Percentiles rank a stretch among this genome's conserved stretches.
Conservation (phyloP, 2,888 invertebrate genomes). For the Neoaliturus tenellus region DNA sequence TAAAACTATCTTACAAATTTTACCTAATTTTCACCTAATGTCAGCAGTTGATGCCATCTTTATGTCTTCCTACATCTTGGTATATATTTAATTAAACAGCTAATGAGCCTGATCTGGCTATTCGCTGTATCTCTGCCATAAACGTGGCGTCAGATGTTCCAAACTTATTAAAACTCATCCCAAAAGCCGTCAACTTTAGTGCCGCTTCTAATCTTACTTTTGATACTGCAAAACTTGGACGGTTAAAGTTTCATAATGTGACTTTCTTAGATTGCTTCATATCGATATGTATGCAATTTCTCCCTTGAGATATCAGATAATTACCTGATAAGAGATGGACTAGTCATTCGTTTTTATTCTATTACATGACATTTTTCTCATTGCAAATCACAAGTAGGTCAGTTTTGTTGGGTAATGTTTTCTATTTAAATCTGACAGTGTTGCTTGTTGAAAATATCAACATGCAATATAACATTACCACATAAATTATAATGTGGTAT, state of each 20-base stretch:
- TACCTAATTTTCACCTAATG: too few species aligned
- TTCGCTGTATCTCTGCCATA: not conserved
- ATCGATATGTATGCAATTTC: not conserved
- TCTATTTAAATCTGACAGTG: too few species aligned
- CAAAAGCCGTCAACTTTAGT: constrained; percentile 27
- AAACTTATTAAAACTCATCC: constrained; percentile 30
- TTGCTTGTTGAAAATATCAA: too few species aligned
- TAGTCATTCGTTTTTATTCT: too few species aligned
- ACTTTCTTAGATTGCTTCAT: constrained; percentile 9
- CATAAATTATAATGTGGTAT: too few species aligned
- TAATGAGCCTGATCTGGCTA: not conserved
- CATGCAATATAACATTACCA: too few species aligned
- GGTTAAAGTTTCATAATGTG: not conserved
- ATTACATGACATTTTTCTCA: too few species aligned
- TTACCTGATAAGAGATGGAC: too few species aligned
- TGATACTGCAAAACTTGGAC: constrained; percentile 1
- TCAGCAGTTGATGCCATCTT: too few species aligned
- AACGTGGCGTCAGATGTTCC: constrained; percentile 16
- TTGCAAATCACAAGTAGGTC: too few species aligned
- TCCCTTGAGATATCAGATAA: not conserved
- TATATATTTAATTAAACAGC: not conserved
- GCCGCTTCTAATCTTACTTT: constrained; percentile 32
- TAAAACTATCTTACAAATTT: too few species aligned
- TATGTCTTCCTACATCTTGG: not conserved
- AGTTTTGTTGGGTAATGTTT: too few species aligned